A percentile compares a stretch with the other conserved stretches of the same genome.
Evolutionary conservation across 2,888 invertebrate species (phyloP).

Genomic region (Alviniconcha strummeri): DNA sequence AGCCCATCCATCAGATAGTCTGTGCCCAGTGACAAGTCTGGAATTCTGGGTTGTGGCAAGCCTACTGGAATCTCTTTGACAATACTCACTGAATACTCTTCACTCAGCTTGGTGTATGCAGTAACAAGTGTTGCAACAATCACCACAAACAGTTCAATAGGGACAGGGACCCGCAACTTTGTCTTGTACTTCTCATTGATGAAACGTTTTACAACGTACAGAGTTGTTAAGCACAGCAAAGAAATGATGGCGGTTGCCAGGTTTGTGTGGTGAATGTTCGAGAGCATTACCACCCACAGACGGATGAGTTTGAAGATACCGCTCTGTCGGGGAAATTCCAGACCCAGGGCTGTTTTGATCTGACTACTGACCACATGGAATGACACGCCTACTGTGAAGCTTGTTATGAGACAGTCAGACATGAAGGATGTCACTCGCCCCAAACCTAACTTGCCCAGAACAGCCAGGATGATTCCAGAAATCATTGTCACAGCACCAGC

Average conservation of each 20-base stretch:
- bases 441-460: slow-evolving; percentile 27
- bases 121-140: slow-evolving; percentile 40
- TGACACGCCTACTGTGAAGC: slow-evolving; percentile 31
- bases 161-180: slow-evolving; percentile 71
- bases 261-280: slow-evolving; percentile 23
- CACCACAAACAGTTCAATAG: slow-evolving; percentile 69
- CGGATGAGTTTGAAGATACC: slow-evolving; percentile 30
- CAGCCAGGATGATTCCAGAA: slow-evolving; percentile 18
- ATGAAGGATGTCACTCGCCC: slow-evolving; percentile 27
- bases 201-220: slow-evolving; percentile 25
- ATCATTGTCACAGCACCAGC: slow-evolving; percentile 31
- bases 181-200: slow-evolving; percentile 62
- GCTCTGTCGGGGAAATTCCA: slow-evolving; percentile 5
- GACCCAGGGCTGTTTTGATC: slow-evolving; percentile 16
- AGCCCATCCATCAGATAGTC: slow-evolving; percentile 73
- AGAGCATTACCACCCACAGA: slow-evolving; percentile 13
- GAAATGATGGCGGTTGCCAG: slow-evolving; percentile 26
- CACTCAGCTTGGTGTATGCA: slow-evolving; percentile 32
- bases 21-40: slow-evolving; percentile 43
- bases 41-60: slow-evolving; percentile 47
- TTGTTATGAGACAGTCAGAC: slow-evolving; percentile 26
- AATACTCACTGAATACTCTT: slow-evolving; percentile 38
- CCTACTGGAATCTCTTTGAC: slow-evolving; percentile 45
- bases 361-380: slow-evolving; percentile 30
- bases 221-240: not conserved